Percentiles rank a stretch among this genome's conserved stretches.
Conservation (phyloP, 2,113 vertebrate genomes). For the Amphiprion percula region DNA sequence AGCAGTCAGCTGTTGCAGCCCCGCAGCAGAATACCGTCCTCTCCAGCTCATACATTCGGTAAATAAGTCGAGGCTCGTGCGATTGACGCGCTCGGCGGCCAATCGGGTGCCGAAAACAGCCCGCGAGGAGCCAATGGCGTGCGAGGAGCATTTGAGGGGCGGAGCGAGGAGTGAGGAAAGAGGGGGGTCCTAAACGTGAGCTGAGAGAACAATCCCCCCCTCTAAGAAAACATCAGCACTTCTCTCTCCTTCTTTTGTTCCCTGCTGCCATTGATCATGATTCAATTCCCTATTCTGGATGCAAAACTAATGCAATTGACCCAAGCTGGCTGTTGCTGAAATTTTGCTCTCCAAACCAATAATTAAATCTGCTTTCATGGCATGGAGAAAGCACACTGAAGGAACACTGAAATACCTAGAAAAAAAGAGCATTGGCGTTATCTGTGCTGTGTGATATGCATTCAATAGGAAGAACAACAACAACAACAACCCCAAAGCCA, state of each 20-base stretch:
- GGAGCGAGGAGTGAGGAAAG: conserved; percentile 38
- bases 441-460: conserved; percentile 23
- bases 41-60: conserved; percentile 69
- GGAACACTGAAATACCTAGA: not conserved
- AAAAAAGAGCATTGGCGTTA: not conserved
- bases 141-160: not conserved
- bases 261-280: conserved; percentile 65
- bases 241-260: conserved; percentile 77
- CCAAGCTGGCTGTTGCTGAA: not conserved
- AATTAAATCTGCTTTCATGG: not conserved
- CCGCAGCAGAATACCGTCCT: conserved; percentile 74
- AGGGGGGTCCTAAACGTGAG: conserved; percentile 70
- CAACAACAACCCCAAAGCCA: conserved; percentile 23
- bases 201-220: conserved; percentile 52
- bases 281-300: conserved; percentile 38
- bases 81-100: conserved; percentile 64
- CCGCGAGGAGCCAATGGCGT: conserved; percentile 59
- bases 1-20: conserved; percentile 78
- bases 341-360: conserved; percentile 22
- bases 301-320: conserved; percentile 21
- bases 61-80: conserved; percentile 77
- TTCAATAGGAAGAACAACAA: conserved; percentile 5
- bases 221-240: conserved; percentile 73
- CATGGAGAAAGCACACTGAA: not conserved
- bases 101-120: conserved; percentile 74